Evolutionary conservation across 2,888 invertebrate genomes (phyloP).

Genomic region (Synergus itoensis): DNA sequence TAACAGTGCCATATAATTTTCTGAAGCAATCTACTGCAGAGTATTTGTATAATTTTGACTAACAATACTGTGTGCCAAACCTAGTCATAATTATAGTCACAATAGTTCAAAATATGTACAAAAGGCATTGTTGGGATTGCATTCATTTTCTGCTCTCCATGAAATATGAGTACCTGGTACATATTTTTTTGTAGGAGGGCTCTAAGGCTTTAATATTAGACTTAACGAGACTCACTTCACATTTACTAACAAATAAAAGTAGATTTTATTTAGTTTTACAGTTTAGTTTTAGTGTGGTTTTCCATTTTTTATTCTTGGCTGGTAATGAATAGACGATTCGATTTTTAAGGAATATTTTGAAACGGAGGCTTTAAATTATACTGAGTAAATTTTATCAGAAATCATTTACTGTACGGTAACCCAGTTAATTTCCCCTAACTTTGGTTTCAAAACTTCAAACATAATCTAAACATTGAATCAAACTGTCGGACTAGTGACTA

Average conservation of each 20-base stretch:
- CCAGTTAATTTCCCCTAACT: neutral
- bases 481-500: conserved; percentile 13
- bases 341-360: neutral
- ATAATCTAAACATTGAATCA: neutral
- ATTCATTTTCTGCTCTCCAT: neutral
- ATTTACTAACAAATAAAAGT: neutral
- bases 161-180: conserved; percentile 39
- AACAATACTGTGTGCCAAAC: conserved; percentile 7
- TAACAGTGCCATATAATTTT: conserved; percentile 32
- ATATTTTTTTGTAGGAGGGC: neutral
- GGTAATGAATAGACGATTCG: neutral
- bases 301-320: neutral
- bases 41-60: conserved; percentile 7
- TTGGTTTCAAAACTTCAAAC: neutral
- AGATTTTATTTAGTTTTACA: neutral
- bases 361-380: neutral
- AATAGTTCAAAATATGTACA: conserved; percentile 23
- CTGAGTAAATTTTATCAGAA: neutral
- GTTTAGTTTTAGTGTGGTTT: neutral
- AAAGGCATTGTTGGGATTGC: neutral
- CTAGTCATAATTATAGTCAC: conserved; percentile 25
- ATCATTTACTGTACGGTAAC: neutral
- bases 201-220: neutral
- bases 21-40: neutral
- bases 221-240: neutral